phyloP scores from a whole-genome alignment of 2,888 invertebrate species.

The Germaria angustata region DNA sequence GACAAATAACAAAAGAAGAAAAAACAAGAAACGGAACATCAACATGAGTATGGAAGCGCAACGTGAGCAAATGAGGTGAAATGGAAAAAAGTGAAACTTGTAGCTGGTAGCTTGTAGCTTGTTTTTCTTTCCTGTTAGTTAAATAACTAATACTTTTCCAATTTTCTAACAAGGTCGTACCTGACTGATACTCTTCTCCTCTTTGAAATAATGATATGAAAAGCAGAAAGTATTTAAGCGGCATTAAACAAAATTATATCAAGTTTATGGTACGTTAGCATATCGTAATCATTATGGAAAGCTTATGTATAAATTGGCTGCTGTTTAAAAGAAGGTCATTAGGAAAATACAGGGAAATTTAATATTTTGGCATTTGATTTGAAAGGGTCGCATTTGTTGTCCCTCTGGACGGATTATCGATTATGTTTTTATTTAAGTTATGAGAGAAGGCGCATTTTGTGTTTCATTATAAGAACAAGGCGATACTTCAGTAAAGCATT shows the following conservation, averaged over 20 bases:
- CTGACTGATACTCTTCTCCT: neutral
- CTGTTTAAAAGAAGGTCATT: neutral
- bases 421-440: too few species aligned
- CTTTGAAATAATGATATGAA: neutral
- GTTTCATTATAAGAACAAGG: too few species aligned
- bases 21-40: neutral
- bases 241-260: neutral
- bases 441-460: too few species aligned
- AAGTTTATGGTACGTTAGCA: neutral
- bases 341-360: neutral
- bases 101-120: too few species aligned
- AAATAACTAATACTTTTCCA: neutral
- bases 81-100: constrained; percentile 37
- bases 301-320: neutral
- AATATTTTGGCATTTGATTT: neutral
- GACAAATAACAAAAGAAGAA: constrained; percentile 5
- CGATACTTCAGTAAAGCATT: too few species aligned
- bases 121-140: constrained; percentile 10
- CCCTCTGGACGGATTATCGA: too few species aligned
- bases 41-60: neutral
- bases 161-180: constrained; percentile 2
- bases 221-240: neutral
- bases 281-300: neutral
- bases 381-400: too few species aligned
- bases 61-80: neutral